Percentiles rank a stretch among this genome's conserved stretches.
Evolutionary conservation across 2,888 invertebrate genomes (phyloP).

Genomic region (Netelia melanura): DNA sequence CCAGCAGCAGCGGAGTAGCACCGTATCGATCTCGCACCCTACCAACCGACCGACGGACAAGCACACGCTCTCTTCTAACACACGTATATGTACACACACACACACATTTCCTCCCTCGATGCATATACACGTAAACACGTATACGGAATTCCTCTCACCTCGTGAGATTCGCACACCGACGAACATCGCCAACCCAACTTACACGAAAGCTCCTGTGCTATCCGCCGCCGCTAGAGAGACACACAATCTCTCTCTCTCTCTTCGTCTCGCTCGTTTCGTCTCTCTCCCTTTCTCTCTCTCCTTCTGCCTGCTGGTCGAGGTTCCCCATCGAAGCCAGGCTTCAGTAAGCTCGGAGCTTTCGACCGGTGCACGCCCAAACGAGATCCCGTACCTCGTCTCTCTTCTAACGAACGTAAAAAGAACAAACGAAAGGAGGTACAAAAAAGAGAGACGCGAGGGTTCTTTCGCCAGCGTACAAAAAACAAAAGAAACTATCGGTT

Average conservation of each 20-base stretch:
- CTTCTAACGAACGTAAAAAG: slow-evolving; percentile 9
- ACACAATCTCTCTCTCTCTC: slow-evolving; percentile 40
- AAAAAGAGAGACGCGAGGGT: too few relatives aligned
- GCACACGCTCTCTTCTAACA: slow-evolving; percentile 49
- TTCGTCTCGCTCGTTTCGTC: not conserved
- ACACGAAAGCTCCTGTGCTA: slow-evolving; percentile 70
- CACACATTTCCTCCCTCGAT: slow-evolving; percentile 35
- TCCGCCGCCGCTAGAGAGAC: slow-evolving; percentile 54
- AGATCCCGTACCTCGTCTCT: not conserved
- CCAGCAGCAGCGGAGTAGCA: slow-evolving; percentile 65
- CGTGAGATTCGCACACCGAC: slow-evolving; percentile 54
- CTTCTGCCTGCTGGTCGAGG: slow-evolving; percentile 55
- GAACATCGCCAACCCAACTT: slow-evolving; percentile 69
- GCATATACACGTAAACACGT: slow-evolving; percentile 26
- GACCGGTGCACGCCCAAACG: slow-evolving; percentile 74
- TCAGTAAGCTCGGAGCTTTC: slow-evolving; percentile 84
- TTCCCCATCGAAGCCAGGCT: slow-evolving; percentile 75
- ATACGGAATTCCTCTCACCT: slow-evolving; percentile 51
- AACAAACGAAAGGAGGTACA: not conserved
- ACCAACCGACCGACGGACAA: slow-evolving; percentile 74
- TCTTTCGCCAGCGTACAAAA: not conserved
- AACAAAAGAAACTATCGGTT: not conserved
- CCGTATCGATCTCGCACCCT: slow-evolving; percentile 81
- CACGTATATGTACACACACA: slow-evolving; percentile 50
- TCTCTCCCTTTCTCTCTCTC: slow-evolving; percentile 19